Evolutionary conservation across 2,797 vertebrate species (phyloP), one percentile per base, ranked within the genome.

Genomic region (Sebastiscus albofasciatus): DNA sequence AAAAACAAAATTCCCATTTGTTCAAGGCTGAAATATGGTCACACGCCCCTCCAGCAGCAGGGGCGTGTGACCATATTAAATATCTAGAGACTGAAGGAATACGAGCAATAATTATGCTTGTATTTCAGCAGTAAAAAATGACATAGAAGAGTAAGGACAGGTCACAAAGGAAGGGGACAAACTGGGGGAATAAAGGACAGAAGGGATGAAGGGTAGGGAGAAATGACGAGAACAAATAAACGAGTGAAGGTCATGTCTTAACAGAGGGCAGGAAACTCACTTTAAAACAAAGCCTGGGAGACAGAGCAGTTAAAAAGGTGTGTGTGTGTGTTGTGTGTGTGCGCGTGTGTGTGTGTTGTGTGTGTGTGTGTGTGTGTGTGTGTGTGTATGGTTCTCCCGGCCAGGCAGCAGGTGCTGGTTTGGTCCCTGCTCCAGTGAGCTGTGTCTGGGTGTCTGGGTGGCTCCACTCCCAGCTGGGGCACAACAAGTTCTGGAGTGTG

Each of bases 391-490:
- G 62, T 73, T 78, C 69, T 82, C 66, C 33, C 7, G 36, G 88
- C 86, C 86, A 87, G 86, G 89, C 88, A 90, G 89, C 92, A 94
- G 92, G 92, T 94, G 93, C 82, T 87, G 84, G 82, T 88, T 81
- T 85, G 89, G 83, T 88, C 72, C 82, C 84, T 92, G 93, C 90
- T 92, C 80, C 93, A 94, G 77, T 92, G 93, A 92, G 76, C 90
- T 89, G 82, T 92, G 91, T 90, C 90, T 83, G 80, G 73, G 79
- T 85, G 90, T 93, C 86, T 88, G 84, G 84, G 88, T 86, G 88
- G 72, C 86, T 87, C 74, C 55, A 29, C 76, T 91, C 83, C 88
- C 92, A 94, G 93, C 89, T 93, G 93, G 85, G 90, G 80, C 89
- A 85, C 86, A 80, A 84, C 83, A 83, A 76, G 67, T 79, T 68